Evolutionary conservation across 2,113 vertebrate genomes (phyloP).

Genomic region (Corythornis vintsioides): DNA sequence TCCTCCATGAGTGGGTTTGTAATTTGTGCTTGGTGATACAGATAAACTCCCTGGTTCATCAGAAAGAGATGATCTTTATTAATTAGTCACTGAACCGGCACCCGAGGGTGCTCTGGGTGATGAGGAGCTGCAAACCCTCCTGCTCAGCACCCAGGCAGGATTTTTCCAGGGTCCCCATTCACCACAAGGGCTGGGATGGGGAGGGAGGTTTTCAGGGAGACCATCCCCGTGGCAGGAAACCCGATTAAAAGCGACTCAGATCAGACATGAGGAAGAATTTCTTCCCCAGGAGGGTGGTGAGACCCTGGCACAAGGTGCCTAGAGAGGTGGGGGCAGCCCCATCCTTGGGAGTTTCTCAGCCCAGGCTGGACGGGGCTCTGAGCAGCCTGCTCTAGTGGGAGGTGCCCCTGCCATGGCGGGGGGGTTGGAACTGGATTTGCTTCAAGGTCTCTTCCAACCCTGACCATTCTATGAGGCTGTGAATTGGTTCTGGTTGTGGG

Average conservation of each 20-base stretch:
- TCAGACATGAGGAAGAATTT: too few relatives aligned
- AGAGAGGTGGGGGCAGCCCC: too few relatives aligned
- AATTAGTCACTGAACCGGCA: background rate
- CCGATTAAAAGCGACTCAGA: rapidly evolving
- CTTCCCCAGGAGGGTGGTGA: too few relatives aligned
- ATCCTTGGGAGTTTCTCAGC: too few relatives aligned
- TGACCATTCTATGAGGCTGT: too few relatives aligned
- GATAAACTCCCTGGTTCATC: background rate
- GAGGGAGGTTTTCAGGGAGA: background rate
- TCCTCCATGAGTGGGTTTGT: background rate
- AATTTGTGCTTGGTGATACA: rapidly evolving
- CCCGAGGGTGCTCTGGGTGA: background rate
- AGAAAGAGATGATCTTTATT: background rate
- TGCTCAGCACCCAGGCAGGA: background rate
- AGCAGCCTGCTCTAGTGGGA: too few relatives aligned
- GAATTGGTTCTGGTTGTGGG: rapidly evolving
- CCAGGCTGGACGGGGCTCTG: too few relatives aligned
- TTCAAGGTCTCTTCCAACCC: too few relatives aligned
- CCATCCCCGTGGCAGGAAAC: background rate
- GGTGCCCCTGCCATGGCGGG: too few relatives aligned
- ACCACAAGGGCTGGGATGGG: rapidly evolving
- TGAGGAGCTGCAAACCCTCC: background rate
- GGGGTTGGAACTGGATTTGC: too few relatives aligned
- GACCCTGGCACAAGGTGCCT: too few relatives aligned
- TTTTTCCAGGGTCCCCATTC: background rate